phyloP scores from a whole-genome alignment of 2,888 invertebrate genomes.

The Pristionchus maxplancki region DNA sequence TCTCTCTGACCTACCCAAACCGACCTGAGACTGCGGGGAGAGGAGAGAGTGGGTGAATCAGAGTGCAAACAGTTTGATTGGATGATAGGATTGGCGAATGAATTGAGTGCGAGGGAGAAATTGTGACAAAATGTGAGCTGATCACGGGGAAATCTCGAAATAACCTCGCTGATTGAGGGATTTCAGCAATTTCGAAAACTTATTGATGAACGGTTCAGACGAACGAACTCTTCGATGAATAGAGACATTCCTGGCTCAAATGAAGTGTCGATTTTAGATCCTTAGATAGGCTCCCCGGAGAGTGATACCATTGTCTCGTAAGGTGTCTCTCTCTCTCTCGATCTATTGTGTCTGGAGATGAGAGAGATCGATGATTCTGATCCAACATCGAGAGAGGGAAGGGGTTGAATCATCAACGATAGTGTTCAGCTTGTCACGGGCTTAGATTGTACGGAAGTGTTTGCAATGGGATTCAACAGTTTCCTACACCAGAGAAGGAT shows the following conservation, averaged over 20 bases:
- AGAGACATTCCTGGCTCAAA: background rate
- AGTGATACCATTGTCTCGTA: constrained; percentile 4
- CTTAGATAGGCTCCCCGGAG: background rate
- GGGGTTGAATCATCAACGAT: background rate
- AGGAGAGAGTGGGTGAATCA: constrained; percentile 10
- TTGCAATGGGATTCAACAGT: too few species aligned
- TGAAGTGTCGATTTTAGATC: background rate
- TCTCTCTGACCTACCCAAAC: background rate
- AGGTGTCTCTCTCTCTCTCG: background rate
- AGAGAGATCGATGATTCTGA: background rate
- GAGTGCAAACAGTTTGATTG: constrained; percentile 45
- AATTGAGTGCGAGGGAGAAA: background rate
- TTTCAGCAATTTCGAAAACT: background rate
- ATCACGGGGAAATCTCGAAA: background rate
- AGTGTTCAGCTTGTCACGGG: background rate
- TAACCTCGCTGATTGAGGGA: background rate
- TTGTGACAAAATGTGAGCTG: constrained; percentile 8
- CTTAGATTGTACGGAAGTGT: too few species aligned
- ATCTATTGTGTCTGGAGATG: constrained; percentile 1
- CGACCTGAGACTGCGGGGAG: background rate
- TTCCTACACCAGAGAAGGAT: too few species aligned
- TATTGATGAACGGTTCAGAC: background rate
- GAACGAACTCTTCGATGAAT: background rate
- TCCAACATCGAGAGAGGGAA: background rate
- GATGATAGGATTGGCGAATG: constrained; percentile 33